Evolutionary conservation across 1,140 invertebrate species (phyloP), one percentile per base, ranked within the genome.

Genomic region (Bombus picipes): DNA sequence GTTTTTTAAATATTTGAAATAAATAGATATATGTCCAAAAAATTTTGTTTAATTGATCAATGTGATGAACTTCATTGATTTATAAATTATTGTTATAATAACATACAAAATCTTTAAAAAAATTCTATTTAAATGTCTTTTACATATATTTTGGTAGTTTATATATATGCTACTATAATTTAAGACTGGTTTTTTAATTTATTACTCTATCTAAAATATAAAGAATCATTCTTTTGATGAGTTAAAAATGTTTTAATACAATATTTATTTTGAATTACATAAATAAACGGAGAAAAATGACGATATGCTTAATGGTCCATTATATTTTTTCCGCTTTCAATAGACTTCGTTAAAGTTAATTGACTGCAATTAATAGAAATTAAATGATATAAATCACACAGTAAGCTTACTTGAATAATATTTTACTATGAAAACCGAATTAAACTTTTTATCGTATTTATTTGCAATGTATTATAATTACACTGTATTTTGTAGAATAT

Each of bases 401-500:
- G 28, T 25, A 70, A 62, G 10, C 28, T 59, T 75, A 57, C 15
- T 39, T 47, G 28, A 1, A 25, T 84, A 73, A 84, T 43, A 62
- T 77, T 87, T 57, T 28, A 6, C 18, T 65, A 28, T n/a, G 15
- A 28, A 78, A 25, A 68, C 28, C 25, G 8, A 74, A 37, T 32
- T 78, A 41, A 18, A 28, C 6, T 34, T 28, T 12, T 47, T 34
- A 47, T 62, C 28, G 65, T 78, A 39, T 65, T 78, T 12, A 62
- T 12, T 4, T 2, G 32, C 22, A 32, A 32, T 57, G 47, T 15
- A 53, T 39, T 73, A n/a, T n/a, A 28, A 43, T 43, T 37, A 28
- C 1, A 47, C 15, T 43, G 3, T n/a, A 53, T 32, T 77, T 89
- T 88, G 62, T 83, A 94, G 93, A 93, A 32, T 92, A 93, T 76